Evolutionary conservation across 2,888 invertebrate genomes (phyloP).

Genomic region (Mechanitis messenoides): DNA sequence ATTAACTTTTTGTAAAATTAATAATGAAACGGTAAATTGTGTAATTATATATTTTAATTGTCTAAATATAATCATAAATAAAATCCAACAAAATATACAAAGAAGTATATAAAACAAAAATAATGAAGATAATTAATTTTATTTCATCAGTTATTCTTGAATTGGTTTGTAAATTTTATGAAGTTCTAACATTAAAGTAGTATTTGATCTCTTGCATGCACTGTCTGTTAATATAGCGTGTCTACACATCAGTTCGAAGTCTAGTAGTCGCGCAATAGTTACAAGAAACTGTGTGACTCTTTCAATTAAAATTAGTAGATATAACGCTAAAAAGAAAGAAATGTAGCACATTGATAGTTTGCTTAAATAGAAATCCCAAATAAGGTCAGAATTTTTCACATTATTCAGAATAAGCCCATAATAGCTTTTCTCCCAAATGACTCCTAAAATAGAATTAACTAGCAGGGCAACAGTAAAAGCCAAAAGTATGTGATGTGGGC

Average conservation of each 20-base stretch:
- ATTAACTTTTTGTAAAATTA: too few species aligned
- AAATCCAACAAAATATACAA: too few species aligned
- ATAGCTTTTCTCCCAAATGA: slow-evolving; percentile 40
- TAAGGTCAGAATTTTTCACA: slow-evolving; percentile 34
- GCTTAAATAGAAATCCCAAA: slow-evolving; percentile 42
- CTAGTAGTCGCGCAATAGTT: slow-evolving; percentile 48
- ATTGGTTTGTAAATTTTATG: slow-evolving; percentile 2
- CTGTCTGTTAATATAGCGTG: slow-evolving; percentile 48
- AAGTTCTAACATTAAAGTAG: slow-evolving; percentile 18
- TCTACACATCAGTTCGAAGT: slow-evolving; percentile 61
- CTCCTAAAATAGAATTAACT: slow-evolving; percentile 42
- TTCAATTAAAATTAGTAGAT: slow-evolving; percentile 46
- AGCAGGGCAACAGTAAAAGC: slow-evolving; percentile 33
- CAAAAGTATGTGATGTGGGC: slow-evolving; percentile 34
- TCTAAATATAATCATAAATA: too few species aligned
- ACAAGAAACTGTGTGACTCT: slow-evolving; percentile 42
- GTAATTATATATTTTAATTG: too few species aligned
- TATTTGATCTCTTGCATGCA: slow-evolving; percentile 29
- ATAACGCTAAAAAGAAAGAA: slow-evolving; percentile 42
- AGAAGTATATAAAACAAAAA: too few species aligned
- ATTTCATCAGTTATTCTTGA: too few species aligned
- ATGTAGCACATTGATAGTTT: slow-evolving; percentile 42
- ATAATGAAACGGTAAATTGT: too few species aligned
- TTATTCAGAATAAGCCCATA: slow-evolving; percentile 35
- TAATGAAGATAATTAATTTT: too few species aligned